phyloP scores from a whole-genome alignment of 2,888 invertebrate genomes.

The Heliconius ismenius region DNA sequence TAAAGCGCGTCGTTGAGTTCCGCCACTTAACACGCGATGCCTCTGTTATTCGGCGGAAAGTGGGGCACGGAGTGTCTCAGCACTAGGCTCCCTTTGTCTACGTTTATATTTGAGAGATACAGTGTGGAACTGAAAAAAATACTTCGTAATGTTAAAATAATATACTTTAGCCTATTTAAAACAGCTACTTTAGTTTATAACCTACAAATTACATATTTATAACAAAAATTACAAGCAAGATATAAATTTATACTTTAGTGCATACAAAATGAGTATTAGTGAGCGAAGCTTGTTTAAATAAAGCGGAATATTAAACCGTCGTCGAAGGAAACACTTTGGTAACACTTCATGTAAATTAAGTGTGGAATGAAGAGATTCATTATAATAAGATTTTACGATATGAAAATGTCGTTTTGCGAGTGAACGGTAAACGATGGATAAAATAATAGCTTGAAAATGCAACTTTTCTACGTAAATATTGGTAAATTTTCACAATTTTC shows the following conservation, averaged over 20 bases:
- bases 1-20: too few relatives aligned
- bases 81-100: too few relatives aligned
- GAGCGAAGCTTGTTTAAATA: conserved; percentile 44
- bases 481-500: too few relatives aligned
- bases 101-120: too few relatives aligned
- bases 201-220: neutral
- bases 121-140: too few relatives aligned
- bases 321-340: conserved; percentile 62
- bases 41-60: too few relatives aligned
- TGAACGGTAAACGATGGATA: conserved; percentile 55
- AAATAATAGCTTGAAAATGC: conserved; percentile 29
- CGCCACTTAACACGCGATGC: too few relatives aligned
- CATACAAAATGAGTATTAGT: conserved; percentile 38
- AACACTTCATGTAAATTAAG: conserved; percentile 71
- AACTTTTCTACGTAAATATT: neutral
- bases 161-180: neutral
- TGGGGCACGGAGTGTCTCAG: too few relatives aligned
- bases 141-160: too few relatives aligned
- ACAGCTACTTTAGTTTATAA: neutral
- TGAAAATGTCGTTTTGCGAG: conserved; percentile 50
- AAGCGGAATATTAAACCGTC: conserved; percentile 64
- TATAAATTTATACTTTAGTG: conserved; percentile 10
- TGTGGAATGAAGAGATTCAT: conserved; percentile 59
- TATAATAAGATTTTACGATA: conserved; percentile 58
- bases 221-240: conserved; percentile 1